Percentiles rank a stretch among this genome's conserved stretches.
phyloP scores from a whole-genome alignment of 2,113 vertebrate genomes.

The Anguilla japonica region DNA sequence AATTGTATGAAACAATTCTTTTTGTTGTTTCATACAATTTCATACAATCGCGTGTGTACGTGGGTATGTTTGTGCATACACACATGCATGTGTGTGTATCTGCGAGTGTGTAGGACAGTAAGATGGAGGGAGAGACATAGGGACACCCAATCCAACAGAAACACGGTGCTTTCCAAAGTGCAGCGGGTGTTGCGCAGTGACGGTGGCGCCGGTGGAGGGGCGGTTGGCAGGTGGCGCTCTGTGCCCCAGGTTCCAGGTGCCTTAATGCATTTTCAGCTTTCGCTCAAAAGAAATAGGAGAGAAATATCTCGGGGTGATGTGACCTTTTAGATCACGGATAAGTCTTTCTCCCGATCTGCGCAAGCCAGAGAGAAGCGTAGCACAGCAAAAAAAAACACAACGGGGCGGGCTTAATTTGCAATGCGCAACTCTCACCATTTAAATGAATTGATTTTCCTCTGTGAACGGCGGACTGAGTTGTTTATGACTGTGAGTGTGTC shows the following conservation, averaged over 20 bases:
- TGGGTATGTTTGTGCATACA: background rate
- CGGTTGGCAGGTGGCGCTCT: too few relatives aligned
- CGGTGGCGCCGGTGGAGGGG: background rate
- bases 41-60: conserved; percentile 14
- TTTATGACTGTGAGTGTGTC: conserved; percentile 52
- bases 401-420: conserved; percentile 10
- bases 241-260: background rate
- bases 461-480: conserved; percentile 42
- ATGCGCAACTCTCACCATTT: background rate
- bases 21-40: too few relatives aligned
- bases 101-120: background rate
- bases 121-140: background rate
- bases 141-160: background rate
- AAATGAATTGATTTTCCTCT: conserved; percentile 38
- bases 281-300: background rate
- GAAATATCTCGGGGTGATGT: background rate
- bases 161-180: too few relatives aligned
- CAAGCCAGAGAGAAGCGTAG: background rate
- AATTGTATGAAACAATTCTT: too few relatives aligned
- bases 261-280: background rate
- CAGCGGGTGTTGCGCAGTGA: too few relatives aligned
- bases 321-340: background rate
- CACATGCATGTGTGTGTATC: background rate
- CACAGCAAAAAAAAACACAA: background rate
- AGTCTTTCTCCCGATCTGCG: background rate